phyloP scores from a whole-genome alignment of 1,140 invertebrate species.

The Calephelis nemesis region DNA sequence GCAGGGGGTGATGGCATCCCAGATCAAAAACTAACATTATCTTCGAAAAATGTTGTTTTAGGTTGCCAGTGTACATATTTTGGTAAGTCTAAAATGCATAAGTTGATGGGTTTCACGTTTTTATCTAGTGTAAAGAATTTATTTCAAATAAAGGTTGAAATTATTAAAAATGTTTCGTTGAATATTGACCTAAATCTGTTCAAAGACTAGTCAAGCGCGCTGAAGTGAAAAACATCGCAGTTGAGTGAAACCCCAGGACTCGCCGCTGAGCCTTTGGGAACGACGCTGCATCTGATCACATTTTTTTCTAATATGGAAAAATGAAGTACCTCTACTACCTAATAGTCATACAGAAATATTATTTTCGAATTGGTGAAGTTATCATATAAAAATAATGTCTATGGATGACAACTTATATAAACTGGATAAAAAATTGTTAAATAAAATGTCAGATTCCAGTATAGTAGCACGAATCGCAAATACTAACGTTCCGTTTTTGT shows the following conservation, averaged over 20 bases:
- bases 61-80: conserved; percentile 17
- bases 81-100: conserved; percentile 77
- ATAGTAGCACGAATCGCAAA: no score
- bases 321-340: conserved; percentile 4
- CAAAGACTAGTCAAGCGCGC: conserved; percentile 44
- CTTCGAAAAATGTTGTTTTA: conserved; percentile 13
- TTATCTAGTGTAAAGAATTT: conserved; percentile 60
- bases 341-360: no score
- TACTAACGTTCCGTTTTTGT: no score
- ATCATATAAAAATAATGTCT: background rate
- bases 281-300: conserved; percentile 39
- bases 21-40: conserved; percentile 20
- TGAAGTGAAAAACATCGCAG: conserved; percentile 42
- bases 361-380: background rate
- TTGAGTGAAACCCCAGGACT: conserved; percentile 43
- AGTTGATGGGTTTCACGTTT: conserved; percentile 55
- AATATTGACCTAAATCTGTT: conserved; percentile 60
- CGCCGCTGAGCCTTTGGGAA: conserved; percentile 43
- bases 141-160: conserved; percentile 71
- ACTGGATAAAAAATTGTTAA: conserved; percentile 4
- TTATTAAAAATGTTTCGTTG: conserved; percentile 60
- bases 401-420: background rate
- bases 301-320: background rate
- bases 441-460: no score
- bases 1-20: conserved; percentile 47